A percentile compares a stretch with the other conserved stretches of the same genome.
Conservation (phyloP, 2,797 vertebrate genomes). For the Peromyscus attwateri region DNA sequence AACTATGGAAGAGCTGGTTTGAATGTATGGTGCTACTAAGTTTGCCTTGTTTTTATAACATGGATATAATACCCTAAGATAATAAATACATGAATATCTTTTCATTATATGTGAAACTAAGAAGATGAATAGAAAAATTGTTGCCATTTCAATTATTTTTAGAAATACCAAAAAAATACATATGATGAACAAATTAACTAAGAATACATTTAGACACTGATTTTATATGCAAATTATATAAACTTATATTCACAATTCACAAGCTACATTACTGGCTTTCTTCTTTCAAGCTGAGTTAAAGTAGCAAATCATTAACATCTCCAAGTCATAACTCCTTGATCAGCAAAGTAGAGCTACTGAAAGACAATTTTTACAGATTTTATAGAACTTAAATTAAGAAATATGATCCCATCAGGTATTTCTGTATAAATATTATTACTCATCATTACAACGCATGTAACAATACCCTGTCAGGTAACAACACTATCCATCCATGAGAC, state of each 20-base stretch:
- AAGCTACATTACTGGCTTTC: neutral
- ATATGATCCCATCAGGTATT: neutral
- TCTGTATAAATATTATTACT: neutral
- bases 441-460: neutral
- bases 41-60: neutral
- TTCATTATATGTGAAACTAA: neutral
- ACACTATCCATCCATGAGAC: neutral
- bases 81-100: constrained; percentile 36
- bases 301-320: neutral
- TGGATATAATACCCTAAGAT: neutral
- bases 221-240: neutral
- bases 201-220: neutral
- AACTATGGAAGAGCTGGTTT: neutral
- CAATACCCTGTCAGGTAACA: neutral
- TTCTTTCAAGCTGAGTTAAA: neutral
- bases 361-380: neutral
- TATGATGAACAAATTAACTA: constrained; percentile 25
- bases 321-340: neutral
- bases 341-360: neutral
- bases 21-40: neutral
- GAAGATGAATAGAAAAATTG: neutral
- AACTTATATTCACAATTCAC: neutral
- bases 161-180: neutral
- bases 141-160: neutral
- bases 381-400: constrained; percentile 28